phyloP scores from a whole-genome alignment of 2,888 invertebrate species.

The Acanthosepion pharaonis region DNA sequence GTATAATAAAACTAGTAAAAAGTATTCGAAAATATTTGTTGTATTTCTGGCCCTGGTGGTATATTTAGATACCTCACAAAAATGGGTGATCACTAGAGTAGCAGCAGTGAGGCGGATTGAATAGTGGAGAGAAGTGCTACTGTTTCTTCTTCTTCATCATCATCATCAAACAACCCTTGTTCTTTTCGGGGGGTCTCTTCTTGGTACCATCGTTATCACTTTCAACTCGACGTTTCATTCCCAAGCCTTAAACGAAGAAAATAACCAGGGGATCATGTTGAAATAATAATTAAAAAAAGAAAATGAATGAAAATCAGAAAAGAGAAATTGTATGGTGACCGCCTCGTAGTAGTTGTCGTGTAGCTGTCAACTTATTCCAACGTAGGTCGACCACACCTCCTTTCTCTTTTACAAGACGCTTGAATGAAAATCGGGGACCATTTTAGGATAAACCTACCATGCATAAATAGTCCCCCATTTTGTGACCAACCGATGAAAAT shows the following conservation, averaged over 20 bases:
- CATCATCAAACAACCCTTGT: background rate
- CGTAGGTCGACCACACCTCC: slow-evolving; percentile 5
- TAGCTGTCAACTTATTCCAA: background rate
- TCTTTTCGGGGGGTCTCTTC: background rate
- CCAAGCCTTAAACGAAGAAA: background rate
- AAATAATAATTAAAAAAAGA: too few species aligned
- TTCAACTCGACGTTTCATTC: background rate
- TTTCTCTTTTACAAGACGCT: background rate
- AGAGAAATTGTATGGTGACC: background rate
- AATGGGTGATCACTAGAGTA: slow-evolving; percentile 6
- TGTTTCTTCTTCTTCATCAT: background rate
- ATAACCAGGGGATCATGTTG: too few species aligned
- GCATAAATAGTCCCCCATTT: background rate
- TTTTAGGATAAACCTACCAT: background rate
- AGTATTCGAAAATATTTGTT: slow-evolving; percentile 10
- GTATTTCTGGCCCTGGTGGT: background rate
- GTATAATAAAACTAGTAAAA: background rate
- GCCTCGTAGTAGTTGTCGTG: background rate
- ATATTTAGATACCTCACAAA: background rate
- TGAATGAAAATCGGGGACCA: background rate
- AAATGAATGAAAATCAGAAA: too few species aligned
- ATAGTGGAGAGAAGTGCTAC: background rate
- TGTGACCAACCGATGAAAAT: background rate
- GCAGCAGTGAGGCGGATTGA: background rate
- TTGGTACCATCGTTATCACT: background rate